Conservation (phyloP, 2,888 invertebrate genomes). For the Timandra comae region DNA sequence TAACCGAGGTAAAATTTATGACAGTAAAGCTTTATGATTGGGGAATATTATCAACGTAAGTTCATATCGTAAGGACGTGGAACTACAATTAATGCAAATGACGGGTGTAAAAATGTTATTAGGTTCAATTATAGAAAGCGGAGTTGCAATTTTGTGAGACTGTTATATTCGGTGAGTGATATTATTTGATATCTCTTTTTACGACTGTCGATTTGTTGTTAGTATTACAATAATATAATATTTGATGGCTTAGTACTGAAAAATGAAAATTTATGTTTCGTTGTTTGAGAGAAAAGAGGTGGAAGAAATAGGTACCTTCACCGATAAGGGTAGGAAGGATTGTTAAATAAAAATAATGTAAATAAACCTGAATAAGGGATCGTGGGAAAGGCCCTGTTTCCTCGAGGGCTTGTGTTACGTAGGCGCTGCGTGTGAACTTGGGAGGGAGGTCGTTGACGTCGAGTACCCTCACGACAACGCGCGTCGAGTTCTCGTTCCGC, state of each 20-base stretch:
- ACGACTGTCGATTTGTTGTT: neutral
- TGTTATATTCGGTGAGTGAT: conserved; percentile 8
- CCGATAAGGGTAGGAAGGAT: conserved; percentile 10
- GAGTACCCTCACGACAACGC: conserved; percentile 86
- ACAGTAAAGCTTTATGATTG: conserved; percentile 18
- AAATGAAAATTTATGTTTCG: neutral
- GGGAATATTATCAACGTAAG: conserved; percentile 14
- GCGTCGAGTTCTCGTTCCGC: conserved; percentile 91
- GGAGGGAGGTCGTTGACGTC: conserved; percentile 95
- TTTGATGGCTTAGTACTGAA: neutral
- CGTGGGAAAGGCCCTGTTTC: conserved; percentile 85
- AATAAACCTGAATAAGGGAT: conserved; percentile 81
- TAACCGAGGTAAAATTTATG: conserved; percentile 20
- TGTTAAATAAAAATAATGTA: conserved; percentile 30
- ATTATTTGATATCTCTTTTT: conserved; percentile 3
- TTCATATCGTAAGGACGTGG: conserved; percentile 6
- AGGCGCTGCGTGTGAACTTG: conserved; percentile 82
- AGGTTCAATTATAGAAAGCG: conserved; percentile 6
- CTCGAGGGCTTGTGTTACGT: conserved; percentile 84
- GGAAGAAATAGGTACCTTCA: conserved; percentile 6
- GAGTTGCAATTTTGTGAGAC: conserved; percentile 12
- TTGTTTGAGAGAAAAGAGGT: conserved; percentile 2
- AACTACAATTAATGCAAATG: conserved; percentile 17
- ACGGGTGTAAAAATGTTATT: conserved; percentile 13
- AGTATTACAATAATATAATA: neutral